phyloP scores from a whole-genome alignment of 1,140 invertebrate species.

The Parasteatoda tepidariorum region DNA sequence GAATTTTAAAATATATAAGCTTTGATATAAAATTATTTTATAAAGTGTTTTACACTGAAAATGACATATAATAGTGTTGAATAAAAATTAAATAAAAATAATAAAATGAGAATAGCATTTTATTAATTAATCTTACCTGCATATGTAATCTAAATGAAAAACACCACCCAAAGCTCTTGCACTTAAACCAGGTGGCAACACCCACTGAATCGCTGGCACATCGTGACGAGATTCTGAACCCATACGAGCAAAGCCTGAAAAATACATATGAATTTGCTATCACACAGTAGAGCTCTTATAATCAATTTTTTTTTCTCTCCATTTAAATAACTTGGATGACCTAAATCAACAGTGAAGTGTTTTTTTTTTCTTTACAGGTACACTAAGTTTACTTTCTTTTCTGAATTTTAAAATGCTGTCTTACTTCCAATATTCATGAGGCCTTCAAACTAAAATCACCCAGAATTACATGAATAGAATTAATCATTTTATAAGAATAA shows the following conservation, averaged over 20 bases:
- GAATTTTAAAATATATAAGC: too few species aligned
- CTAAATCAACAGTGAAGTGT: too few species aligned
- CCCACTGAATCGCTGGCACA: constrained; percentile 91
- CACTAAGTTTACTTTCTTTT: too few species aligned
- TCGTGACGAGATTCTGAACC: constrained; percentile 88
- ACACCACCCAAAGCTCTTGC: constrained; percentile 93
- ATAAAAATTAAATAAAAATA: background rate
- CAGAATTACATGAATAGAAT: too few species aligned
- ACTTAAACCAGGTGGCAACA: constrained; percentile 92
- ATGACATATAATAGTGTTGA: too few species aligned
- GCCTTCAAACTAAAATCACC: too few species aligned
- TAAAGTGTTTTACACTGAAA: too few species aligned
- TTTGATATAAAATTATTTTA: too few species aligned
- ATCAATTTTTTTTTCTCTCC: background rate
- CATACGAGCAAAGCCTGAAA: constrained; percentile 89
- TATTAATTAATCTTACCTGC: constrained; percentile 71
- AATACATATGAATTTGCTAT: background rate
- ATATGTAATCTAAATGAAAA: constrained; percentile 97
- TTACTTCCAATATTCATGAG: too few species aligned
- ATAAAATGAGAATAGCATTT: background rate
- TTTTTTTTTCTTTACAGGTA: too few species aligned
- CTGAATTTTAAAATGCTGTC: too few species aligned
- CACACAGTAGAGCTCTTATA: background rate
- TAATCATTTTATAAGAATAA: too few species aligned
- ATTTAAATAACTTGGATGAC: constrained; percentile 65